Percentiles rank a stretch among this genome's conserved stretches.
Conservation (phyloP, 2,113 vertebrate genomes). For the Oncorhynchus mykiss region DNA sequence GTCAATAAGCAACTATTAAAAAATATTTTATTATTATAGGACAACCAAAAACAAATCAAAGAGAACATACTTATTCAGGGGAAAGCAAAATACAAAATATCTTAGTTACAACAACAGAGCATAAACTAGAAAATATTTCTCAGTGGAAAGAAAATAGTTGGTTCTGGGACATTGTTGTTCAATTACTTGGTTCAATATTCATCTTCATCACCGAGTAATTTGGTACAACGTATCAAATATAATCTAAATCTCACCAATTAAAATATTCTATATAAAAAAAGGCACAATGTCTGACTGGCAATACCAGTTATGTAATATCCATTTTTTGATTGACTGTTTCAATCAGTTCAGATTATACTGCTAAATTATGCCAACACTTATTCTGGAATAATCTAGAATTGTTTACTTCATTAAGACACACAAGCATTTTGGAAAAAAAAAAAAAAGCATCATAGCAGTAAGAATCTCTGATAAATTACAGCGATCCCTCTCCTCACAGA, state of each 20-base stretch:
- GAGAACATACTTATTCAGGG: background rate
- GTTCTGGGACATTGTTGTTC: background rate
- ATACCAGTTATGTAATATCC: background rate
- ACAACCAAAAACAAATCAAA: background rate
- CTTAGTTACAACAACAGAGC: background rate
- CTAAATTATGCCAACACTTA: too few species aligned
- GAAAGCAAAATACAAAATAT: background rate
- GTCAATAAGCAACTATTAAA: background rate
- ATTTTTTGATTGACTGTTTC: background rate
- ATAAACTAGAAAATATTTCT: background rate
- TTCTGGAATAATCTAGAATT: too few species aligned
- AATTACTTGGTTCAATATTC: background rate
- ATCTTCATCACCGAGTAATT: background rate
- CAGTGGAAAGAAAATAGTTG: background rate
- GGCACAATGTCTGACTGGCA: slow-evolving; percentile 49
- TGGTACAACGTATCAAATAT: background rate
- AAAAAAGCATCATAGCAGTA: too few species aligned
- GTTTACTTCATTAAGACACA: too few species aligned
- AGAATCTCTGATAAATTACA: too few species aligned
- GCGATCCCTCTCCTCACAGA: too few species aligned
- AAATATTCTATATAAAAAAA: slow-evolving; percentile 37
- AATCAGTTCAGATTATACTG: background rate
- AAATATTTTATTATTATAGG: background rate
- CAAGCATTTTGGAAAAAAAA: too few species aligned
- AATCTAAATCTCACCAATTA: background rate